These are phyloP conservation scores for Dysmachus trigonus DNA, from an alignment of 2,888 invertebrate genomes.

Conservation along the genomic window DNA sequence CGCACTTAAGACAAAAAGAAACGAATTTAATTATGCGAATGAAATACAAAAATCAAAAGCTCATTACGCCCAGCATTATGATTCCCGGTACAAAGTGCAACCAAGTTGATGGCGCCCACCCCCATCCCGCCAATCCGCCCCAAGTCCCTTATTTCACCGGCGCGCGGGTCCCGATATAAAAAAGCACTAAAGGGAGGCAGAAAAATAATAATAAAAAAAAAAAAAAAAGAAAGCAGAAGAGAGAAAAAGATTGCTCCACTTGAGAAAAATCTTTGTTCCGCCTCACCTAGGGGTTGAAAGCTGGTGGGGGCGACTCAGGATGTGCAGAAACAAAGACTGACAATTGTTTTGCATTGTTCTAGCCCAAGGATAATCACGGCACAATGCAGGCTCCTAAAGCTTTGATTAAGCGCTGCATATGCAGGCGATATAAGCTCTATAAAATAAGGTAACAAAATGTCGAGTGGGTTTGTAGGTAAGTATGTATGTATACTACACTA, in stretches of 20 bases:
- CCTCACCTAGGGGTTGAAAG: slow-evolving; percentile 37
- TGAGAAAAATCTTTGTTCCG: slow-evolving; percentile 50
- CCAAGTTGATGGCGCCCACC: slow-evolving; percentile 10
- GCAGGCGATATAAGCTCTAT: slow-evolving; percentile 32
- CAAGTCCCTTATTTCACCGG: background rate
- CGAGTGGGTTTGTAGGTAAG: slow-evolving; percentile 7
- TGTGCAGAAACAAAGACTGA: slow-evolving; percentile 42
- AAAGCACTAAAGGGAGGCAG: slow-evolving; percentile 20
- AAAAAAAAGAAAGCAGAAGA: too few relatives aligned
- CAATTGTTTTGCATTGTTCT: slow-evolving; percentile 48
- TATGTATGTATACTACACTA: too few relatives aligned
- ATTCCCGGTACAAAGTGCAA: slow-evolving; percentile 24
- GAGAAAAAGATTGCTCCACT: slow-evolving; percentile 40
- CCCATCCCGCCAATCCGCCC: background rate
- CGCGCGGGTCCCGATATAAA: slow-evolving; percentile 12
- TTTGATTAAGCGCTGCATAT: slow-evolving; percentile 33
- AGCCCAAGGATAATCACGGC: slow-evolving; percentile 47
- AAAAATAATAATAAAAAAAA: slow-evolving; percentile 5
- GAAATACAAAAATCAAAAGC: slow-evolving; percentile 36
- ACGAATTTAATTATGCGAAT: slow-evolving; percentile 34
- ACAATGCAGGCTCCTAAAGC: slow-evolving; percentile 29
- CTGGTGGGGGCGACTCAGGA: background rate
- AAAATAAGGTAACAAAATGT: slow-evolving; percentile 39
- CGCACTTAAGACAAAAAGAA: slow-evolving; percentile 24
- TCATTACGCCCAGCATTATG: slow-evolving; percentile 35